Base-by-base conservation (phyloP, 2,113 vertebrate species). In the Cygnus atratus region DNA sequence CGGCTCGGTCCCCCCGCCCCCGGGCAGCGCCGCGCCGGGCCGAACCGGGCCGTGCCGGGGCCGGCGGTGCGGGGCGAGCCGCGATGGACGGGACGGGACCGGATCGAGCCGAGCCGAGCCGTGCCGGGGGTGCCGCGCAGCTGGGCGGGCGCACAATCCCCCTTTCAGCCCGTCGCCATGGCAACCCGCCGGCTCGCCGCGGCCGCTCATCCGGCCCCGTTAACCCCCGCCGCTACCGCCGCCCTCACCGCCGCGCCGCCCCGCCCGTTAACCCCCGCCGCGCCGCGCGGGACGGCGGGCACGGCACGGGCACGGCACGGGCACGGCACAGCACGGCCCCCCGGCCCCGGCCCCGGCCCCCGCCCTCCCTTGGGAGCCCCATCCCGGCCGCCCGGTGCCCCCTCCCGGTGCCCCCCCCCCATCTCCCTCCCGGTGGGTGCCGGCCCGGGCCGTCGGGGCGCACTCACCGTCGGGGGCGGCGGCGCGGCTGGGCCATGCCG, bases 121-220 rank as follows among this genome's bases (percentile, higher is more conserved):
- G 48, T 28, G 29, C 29, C 33, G 31, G 31, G 84, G 81, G 71
- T 88, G 67, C 92, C 37, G 68, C 65, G 35, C 84, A 80, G 92
- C 92, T 95, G 96, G 72, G 84, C 90, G 92, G 86, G 93, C 88
- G 97, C 96, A 97, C 97, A 97, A 97, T 98, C 97, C 97, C 97
- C 97, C 96, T 97, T 98, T 98, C 97, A 97, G 97, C 94, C 74
- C 92, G 52, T 98, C 96, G 76, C 97, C 96, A 98, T 98, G 95
- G 97, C 96, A 98, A 97, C 97, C 95, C 54, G 73, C 88, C 90
- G 96, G 97, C 96, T 95, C 97, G 96, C 97, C 96, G 84, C 80
- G 95, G 95, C 95, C 96, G 95, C 93, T 95, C 96, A 96, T 88
- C 93, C 88, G 74, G 94, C 84, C 74, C 84, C 86, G 77, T 91